phyloP scores from a whole-genome alignment of 2,797 vertebrate species.

The Simalia tracyae region DNA sequence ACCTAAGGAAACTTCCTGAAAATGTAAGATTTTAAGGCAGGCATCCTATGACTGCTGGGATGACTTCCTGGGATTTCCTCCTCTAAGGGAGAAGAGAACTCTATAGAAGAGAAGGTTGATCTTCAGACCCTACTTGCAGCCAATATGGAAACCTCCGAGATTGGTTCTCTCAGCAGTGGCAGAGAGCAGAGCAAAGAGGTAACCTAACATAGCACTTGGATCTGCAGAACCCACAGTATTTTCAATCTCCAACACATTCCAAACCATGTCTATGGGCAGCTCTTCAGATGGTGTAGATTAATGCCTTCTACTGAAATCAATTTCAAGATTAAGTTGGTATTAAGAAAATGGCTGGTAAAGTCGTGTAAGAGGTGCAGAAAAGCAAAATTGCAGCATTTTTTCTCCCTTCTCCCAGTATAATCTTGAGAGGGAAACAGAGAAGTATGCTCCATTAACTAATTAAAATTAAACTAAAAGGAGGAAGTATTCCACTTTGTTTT shows the following conservation, averaged over 20 bases:
- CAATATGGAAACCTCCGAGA: neutral
- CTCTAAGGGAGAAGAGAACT: neutral
- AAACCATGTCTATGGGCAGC: neutral
- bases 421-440: neutral
- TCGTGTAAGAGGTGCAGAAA: neutral
- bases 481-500: neutral
- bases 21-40: neutral
- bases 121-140: neutral
- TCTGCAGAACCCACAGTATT: neutral
- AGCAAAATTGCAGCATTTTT: neutral
- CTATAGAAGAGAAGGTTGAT: neutral
- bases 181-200: neutral
- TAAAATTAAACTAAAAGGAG: neutral
- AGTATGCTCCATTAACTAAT: neutral
- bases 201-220: neutral
- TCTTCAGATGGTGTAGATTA: neutral
- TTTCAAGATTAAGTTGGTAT: neutral
- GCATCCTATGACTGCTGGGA: neutral
- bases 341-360: neutral
- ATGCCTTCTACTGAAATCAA: neutral
- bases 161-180: neutral
- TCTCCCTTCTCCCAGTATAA: neutral
- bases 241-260: neutral
- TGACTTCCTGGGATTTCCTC: neutral
- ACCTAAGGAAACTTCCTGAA: neutral